These are phyloP conservation scores for Tokudaia muenninki DNA, from an alignment of 2,797 vertebrate species.

Conservation along the genomic window DNA sequence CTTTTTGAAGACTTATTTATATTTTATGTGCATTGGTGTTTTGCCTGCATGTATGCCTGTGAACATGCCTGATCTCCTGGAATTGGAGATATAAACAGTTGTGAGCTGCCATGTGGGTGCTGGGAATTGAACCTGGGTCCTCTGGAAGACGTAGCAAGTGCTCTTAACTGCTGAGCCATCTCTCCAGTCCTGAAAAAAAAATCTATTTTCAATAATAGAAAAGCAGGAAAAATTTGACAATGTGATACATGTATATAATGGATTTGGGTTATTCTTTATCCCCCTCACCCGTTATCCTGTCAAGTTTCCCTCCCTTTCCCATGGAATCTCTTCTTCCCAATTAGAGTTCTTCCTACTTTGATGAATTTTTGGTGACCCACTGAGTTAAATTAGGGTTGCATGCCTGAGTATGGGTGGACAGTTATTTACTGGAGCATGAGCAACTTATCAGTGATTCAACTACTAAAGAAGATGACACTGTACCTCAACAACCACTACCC, in stretches of 20 bases:
- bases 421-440: neutral
- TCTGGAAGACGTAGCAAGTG: neutral
- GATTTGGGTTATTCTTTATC: neutral
- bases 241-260: neutral
- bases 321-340: neutral
- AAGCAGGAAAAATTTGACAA: neutral
- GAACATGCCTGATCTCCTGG: neutral
- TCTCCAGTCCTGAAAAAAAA: neutral
- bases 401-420: neutral
- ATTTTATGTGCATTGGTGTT: neutral
- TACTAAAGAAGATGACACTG: neutral
- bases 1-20: neutral
- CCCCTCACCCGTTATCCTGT: neutral
- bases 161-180: neutral
- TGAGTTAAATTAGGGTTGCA: neutral
- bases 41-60: neutral
- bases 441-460: neutral
- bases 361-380: neutral
- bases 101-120: neutral
- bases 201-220: neutral
- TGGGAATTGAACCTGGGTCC: neutral
- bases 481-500: neutral
- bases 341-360: neutral
- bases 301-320: neutral
- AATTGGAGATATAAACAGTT: neutral